Evolutionary conservation across 1,140 invertebrate species (phyloP), one percentile per base, ranked within the genome.

Genomic region (Polypedilum vanderplanki): DNA sequence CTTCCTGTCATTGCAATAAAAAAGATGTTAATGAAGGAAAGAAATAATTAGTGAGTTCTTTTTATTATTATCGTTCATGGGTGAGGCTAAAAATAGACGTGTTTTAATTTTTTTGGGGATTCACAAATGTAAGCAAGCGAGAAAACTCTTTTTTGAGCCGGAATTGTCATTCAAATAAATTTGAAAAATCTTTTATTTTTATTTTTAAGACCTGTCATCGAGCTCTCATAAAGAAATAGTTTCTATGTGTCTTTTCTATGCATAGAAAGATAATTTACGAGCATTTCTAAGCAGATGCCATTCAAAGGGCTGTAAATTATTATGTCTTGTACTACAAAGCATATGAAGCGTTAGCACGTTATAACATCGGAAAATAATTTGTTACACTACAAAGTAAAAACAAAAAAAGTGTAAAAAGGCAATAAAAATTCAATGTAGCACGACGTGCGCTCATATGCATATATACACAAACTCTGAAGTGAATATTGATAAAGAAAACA

Each of bases 91-190:
- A 33, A 33, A 33, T 33, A 33, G 24, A 33, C 24, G 24, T 33
- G 24, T 33, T 33, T 33, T 5, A 33, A 33, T 33, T 3, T 33
- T 33, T 33, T 33, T 33, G 24, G 5, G 24, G 24, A 33, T 33
- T 33, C 5, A 33, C 24, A 33, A 33, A 33, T 33, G 24, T 33
- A 33, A 33, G 24, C 24, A 5, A 33, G 24, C 5, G 24, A 33
- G 24, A 33, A 15, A 57, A 57, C 46, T 57, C 46, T 57, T 57
- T 46, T n/a, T 57, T 57, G 46, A 57, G n/a, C 46, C 46, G 46
- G 46, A 57, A 57, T 57, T 57, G 46, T 57, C 46, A 57, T 57
- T 57, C 46, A 57, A 46, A 46, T 57, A 57, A 57, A 57, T n/a
- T n/a, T 4, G 46, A 57, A 57, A 15, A 57, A 57, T 57, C 46